Conservation (phyloP, 2,888 invertebrate species). For the Scaptomyza polygonia region DNA sequence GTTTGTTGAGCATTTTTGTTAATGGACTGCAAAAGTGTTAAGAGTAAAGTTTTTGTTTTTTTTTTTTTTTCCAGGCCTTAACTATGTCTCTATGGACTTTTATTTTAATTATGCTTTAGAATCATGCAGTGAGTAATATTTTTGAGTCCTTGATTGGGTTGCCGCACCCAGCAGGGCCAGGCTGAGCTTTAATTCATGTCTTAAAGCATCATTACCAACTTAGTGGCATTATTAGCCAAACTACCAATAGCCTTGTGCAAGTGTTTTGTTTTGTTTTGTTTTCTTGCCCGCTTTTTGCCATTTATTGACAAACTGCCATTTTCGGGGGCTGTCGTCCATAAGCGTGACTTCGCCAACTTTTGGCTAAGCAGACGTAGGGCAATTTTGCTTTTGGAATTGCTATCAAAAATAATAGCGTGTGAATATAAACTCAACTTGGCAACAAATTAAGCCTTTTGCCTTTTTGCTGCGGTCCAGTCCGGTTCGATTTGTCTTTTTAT, state of each 20-base stretch:
- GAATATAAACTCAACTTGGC: constrained; percentile 59
- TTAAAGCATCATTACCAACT: constrained; percentile 27
- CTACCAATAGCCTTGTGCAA: constrained; percentile 19
- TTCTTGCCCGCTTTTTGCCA: constrained; percentile 46
- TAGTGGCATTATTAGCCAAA: constrained; percentile 31
- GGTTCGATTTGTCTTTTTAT: constrained; percentile 36
- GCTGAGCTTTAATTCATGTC: constrained; percentile 9
- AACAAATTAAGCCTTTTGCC: constrained; percentile 71
- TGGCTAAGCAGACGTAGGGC: constrained; percentile 51
- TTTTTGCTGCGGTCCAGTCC: constrained; percentile 1
- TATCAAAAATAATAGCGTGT: constrained; percentile 65
- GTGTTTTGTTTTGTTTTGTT: constrained; percentile 27
- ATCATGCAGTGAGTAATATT: constrained; percentile 9
- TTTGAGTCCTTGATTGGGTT: constrained; percentile 27
- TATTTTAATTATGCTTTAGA: constrained; percentile 30
- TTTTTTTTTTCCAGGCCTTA: too few species aligned
- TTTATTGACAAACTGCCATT: constrained; percentile 43
- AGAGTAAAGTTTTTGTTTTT: constrained; percentile 12
- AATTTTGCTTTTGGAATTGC: constrained; percentile 59
- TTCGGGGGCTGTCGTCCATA: constrained; percentile 38
- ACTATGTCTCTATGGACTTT: constrained; percentile 1
- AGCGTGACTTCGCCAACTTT: constrained; percentile 59
- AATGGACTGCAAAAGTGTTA: constrained; percentile 24
- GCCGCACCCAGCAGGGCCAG: constrained; percentile 18
- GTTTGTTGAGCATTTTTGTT: constrained; percentile 48